These are phyloP conservation scores for Brachyistius frenatus DNA, from an alignment of 2,113 vertebrate species.

Conservation along the genomic window DNA sequence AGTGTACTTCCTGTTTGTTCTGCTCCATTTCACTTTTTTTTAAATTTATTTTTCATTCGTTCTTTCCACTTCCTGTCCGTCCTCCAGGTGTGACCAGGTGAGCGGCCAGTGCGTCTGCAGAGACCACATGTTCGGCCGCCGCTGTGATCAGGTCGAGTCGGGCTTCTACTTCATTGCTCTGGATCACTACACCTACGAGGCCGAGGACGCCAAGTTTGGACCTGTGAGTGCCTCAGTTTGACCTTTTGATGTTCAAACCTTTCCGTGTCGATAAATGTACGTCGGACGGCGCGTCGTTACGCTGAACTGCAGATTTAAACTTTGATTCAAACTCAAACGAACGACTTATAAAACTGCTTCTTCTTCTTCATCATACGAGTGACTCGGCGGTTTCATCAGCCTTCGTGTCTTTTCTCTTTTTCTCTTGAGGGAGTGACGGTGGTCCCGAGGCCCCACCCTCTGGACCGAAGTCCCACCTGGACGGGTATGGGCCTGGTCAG, in stretches of 20 bases:
- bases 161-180: slow-evolving; percentile 95
- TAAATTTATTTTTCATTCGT: neutral
- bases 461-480: slow-evolving; percentile 93
- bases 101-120: slow-evolving; percentile 92
- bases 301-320: too few relatives aligned
- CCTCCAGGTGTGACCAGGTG: slow-evolving; percentile 89
- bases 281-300: too few relatives aligned
- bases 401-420: neutral
- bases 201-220: slow-evolving; percentile 91
- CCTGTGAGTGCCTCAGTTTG: slow-evolving; percentile 87
- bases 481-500: slow-evolving; percentile 94
- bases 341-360: too few relatives aligned
- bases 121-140: slow-evolving; percentile 93
- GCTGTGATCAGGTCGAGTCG: slow-evolving; percentile 93
- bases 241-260: neutral
- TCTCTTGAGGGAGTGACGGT: slow-evolving; percentile 87
- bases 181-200: slow-evolving; percentile 97
- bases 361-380: too few relatives aligned
- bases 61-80: neutral
- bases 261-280: too few relatives aligned
- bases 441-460: slow-evolving; percentile 88
- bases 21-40: neutral
- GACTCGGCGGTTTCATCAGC: neutral
- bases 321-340: too few relatives aligned
- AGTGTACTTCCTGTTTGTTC: too few relatives aligned